Evolutionary conservation across 2,797 vertebrate genomes (phyloP).

Genomic region (Siniperca undulata): DNA sequence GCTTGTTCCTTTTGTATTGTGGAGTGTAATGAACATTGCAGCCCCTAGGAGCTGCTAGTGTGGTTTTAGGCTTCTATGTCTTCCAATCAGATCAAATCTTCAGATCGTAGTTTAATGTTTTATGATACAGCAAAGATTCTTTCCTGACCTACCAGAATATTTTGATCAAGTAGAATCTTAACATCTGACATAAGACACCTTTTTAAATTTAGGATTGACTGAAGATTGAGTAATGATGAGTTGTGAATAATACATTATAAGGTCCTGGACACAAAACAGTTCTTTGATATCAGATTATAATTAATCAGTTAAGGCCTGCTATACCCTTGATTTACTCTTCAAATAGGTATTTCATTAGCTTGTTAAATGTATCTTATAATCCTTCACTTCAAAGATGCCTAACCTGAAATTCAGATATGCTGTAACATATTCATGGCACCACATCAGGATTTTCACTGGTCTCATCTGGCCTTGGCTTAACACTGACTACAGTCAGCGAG

Average conservation of each 20-base stretch:
- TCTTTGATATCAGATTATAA: constrained; percentile 14
- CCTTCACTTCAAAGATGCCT: constrained; percentile 2
- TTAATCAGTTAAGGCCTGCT: neutral
- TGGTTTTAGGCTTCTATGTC: neutral
- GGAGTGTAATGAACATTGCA: neutral
- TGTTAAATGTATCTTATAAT: constrained; percentile 10
- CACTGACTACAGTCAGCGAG: constrained; percentile 39
- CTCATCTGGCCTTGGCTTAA: neutral
- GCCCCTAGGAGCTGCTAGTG: neutral
- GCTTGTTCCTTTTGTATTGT: neutral
- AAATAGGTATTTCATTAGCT: neutral
- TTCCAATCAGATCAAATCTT: neutral
- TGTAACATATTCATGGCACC: constrained; percentile 4
- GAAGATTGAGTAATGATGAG: constrained; percentile 16
- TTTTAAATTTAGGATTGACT: neutral
- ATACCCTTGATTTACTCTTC: constrained; percentile 10
- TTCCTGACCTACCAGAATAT: neutral
- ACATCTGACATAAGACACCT: constrained; percentile 14
- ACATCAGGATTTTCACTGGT: neutral
- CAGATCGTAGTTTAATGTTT: constrained; percentile 25
- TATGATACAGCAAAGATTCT: neutral
- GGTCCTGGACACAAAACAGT: neutral
- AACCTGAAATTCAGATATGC: constrained; percentile 7
- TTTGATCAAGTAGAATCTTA: neutral
- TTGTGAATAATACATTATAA: neutral